Evolutionary conservation across 2,888 invertebrate genomes (phyloP).

Genomic region (Heliconius erato): DNA sequence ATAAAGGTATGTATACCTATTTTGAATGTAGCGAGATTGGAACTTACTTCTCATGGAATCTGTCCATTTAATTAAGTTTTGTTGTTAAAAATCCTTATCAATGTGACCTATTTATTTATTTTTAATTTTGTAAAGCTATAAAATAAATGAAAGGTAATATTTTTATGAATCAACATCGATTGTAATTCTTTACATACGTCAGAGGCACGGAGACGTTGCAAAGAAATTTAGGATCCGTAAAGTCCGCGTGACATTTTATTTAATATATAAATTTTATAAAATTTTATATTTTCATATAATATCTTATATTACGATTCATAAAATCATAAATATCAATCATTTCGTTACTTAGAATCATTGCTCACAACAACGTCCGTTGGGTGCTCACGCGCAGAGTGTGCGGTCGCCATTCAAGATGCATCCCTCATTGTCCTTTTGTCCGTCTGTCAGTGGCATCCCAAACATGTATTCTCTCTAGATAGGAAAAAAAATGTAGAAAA

Average conservation of each 20-base stretch:
- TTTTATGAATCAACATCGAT: too few species aligned
- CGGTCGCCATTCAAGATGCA: conserved; percentile 81
- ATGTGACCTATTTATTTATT: too few species aligned
- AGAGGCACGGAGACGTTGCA: neutral
- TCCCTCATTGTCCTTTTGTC: conserved; percentile 80
- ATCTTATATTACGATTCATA: neutral
- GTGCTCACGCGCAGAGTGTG: conserved; percentile 76
- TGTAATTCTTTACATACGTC: too few species aligned
- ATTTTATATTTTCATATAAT: neutral
- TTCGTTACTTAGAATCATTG: neutral
- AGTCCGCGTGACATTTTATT: neutral
- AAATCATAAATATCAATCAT: conserved; percentile 17
- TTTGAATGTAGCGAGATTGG: too few species aligned
- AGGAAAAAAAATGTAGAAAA: conserved; percentile 59
- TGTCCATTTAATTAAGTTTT: too few species aligned
- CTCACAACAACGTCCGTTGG: conserved; percentile 51
- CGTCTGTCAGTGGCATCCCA: conserved; percentile 79
- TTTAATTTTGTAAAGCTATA: too few species aligned
- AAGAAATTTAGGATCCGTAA: neutral
- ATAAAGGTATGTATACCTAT: too few species aligned
- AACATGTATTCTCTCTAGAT: conserved; percentile 81
- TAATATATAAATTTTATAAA: neutral
- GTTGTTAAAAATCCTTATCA: too few species aligned
- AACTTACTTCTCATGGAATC: too few species aligned
- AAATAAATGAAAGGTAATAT: too few species aligned